Conservation (phyloP, 2,113 vertebrate genomes). For the Cygnus atratus region DNA sequence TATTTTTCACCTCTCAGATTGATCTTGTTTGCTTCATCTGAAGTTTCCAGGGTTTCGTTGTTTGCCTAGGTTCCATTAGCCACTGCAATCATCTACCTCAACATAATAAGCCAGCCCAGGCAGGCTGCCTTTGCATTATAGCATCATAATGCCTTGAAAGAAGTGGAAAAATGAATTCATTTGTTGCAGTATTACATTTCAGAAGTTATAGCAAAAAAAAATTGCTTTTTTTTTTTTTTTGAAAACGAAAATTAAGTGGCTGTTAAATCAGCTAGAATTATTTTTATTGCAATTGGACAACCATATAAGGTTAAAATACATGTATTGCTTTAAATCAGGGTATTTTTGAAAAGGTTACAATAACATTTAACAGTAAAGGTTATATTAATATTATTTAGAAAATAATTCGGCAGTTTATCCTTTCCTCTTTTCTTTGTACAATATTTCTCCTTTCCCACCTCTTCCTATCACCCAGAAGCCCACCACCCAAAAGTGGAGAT, state of each 20-base stretch:
- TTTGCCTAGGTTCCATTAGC: neutral
- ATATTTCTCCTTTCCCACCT: neutral
- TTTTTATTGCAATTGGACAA: neutral
- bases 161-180: neutral
- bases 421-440: neutral
- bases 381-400: neutral
- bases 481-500: neutral
- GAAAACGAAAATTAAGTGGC: neutral
- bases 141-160: neutral
- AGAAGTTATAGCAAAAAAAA: neutral
- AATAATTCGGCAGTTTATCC: neutral
- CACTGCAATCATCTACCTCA: neutral
- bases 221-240: neutral
- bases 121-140: neutral
- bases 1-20: neutral
- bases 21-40: neutral
- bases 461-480: neutral
- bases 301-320: neutral
- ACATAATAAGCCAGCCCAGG: neutral
- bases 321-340: neutral
- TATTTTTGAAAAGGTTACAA: neutral
- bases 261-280: neutral
- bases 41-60: neutral
- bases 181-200: neutral
- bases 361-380: neutral